These are phyloP conservation scores for Myocastor coypus DNA, from an alignment of 2,113 vertebrate genomes.

Conservation along the genomic window DNA sequence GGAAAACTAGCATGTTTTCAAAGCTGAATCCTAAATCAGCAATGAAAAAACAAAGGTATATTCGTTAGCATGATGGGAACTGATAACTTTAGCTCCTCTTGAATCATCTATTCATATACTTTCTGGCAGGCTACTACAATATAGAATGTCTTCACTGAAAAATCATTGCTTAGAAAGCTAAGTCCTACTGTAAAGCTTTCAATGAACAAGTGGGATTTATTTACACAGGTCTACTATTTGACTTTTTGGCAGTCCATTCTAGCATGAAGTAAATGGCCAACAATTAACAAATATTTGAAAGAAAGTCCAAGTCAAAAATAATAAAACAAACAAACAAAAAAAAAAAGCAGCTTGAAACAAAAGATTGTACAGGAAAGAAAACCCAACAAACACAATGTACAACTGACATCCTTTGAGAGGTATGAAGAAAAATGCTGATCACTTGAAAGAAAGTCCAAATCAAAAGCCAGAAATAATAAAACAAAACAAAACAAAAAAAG, in stretches of 20 bases:
- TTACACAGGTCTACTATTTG: background rate
- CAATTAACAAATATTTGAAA: background rate
- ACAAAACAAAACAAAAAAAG: slow-evolving; percentile 44
- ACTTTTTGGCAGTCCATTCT: background rate
- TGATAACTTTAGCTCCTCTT: background rate
- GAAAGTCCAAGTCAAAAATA: background rate
- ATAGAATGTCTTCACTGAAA: background rate
- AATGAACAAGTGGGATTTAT: background rate
- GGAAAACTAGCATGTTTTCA: background rate
- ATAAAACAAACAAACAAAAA: slow-evolving; percentile 5
- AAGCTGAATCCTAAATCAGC: background rate
- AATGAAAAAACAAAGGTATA: slow-evolving; percentile 52
- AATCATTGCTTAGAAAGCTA: background rate
- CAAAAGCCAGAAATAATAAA: no score
- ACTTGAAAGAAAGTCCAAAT: no score
- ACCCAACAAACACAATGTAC: background rate
- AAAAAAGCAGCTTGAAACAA: slow-evolving; percentile 42
- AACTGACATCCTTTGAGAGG: background rate
- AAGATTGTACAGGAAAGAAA: background rate
- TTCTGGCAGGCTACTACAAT: background rate
- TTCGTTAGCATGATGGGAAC: background rate
- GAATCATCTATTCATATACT: background rate
- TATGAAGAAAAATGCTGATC: background rate
- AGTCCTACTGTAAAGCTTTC: background rate
- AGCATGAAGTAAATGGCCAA: background rate